A percentile compares a stretch with the other conserved stretches of the same genome.
phyloP scores from a whole-genome alignment of 2,113 vertebrate species.

The Piprites chloris region DNA sequence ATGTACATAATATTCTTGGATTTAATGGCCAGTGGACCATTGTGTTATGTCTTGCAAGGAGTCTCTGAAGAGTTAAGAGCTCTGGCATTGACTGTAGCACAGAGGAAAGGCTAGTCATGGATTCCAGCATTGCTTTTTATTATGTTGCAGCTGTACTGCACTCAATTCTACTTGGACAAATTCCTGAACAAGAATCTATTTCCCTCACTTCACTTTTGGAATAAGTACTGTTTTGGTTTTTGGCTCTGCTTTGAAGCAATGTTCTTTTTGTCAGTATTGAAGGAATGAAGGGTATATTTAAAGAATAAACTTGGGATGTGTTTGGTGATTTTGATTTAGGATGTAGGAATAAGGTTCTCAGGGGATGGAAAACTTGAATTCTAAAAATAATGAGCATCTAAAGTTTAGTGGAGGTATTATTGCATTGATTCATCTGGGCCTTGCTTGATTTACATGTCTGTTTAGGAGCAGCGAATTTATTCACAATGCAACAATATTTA shows the following conservation, averaged over 20 bases:
- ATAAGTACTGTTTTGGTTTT: slow-evolving; percentile 57
- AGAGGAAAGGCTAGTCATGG: slow-evolving; percentile 27
- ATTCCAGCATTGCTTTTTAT: slow-evolving; percentile 63
- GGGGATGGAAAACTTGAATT: slow-evolving; percentile 48
- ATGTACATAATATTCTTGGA: not conserved
- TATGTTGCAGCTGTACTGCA: slow-evolving; percentile 67
- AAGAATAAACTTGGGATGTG: slow-evolving; percentile 62
- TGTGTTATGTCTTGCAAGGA: not conserved
- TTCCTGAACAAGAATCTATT: slow-evolving; percentile 66
- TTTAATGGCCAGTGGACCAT: not conserved
- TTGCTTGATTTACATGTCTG: not conserved
- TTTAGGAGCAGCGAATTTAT: not conserved
- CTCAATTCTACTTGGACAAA: slow-evolving; percentile 61
- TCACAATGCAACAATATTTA: slow-evolving; percentile 35
- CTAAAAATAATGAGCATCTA: slow-evolving; percentile 53
- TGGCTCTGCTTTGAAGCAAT: slow-evolving; percentile 62
- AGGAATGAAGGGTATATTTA: slow-evolving; percentile 65
- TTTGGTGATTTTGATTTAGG: slow-evolving; percentile 63
- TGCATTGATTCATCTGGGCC: slow-evolving; percentile 11
- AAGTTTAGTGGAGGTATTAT: slow-evolving; percentile 28
- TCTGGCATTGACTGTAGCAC: not conserved
- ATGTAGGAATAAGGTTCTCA: slow-evolving; percentile 51
- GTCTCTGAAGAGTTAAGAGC: slow-evolving; percentile 55
- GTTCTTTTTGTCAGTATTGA: slow-evolving; percentile 68
- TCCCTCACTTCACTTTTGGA: slow-evolving; percentile 68